phyloP scores from a whole-genome alignment of 2,797 vertebrate genomes.

The Spatula versicolor region DNA sequence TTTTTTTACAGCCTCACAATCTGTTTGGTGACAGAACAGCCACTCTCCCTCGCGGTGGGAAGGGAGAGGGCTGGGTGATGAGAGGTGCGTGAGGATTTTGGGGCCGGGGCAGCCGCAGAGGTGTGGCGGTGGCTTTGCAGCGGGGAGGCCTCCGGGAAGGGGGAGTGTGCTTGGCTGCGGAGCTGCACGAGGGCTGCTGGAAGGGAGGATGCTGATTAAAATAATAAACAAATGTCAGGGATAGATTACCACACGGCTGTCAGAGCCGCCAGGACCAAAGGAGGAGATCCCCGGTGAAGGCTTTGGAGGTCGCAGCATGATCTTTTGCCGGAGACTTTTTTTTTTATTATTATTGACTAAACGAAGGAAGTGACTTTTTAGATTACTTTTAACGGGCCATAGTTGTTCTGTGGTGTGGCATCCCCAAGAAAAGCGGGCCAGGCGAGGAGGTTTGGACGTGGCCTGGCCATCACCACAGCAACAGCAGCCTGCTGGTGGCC shows the following conservation, averaged over 20 bases:
- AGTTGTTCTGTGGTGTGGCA: not conserved
- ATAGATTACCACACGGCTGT: slow-evolving; percentile 68
- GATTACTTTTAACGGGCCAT: slow-evolving; percentile 6
- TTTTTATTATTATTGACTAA: not conserved
- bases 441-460: slow-evolving; percentile 58
- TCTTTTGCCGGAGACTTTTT: not conserved
- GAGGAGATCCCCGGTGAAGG: slow-evolving; percentile 1
- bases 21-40: not conserved
- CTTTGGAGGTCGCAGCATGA: not conserved
- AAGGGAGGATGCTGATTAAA: slow-evolving; percentile 94
- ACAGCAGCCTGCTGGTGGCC: slow-evolving; percentile 22
- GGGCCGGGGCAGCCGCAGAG: not conserved
- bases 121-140: slow-evolving; percentile 65
- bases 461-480: slow-evolving; percentile 70
- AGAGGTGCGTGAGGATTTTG: not conserved
- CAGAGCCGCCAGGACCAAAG: slow-evolving; percentile 47
- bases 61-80: not conserved
- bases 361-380: slow-evolving; percentile 18
- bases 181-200: slow-evolving; percentile 83
- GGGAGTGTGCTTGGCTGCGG: slow-evolving; percentile 86
- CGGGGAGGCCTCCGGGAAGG: slow-evolving; percentile 89
- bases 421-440: not conserved
- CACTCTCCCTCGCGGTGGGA: not conserved
- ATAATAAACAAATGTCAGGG: slow-evolving; percentile 93
- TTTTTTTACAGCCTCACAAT: not conserved